Conservation (phyloP, 2,113 vertebrate species). For the Sula dactylatra region DNA sequence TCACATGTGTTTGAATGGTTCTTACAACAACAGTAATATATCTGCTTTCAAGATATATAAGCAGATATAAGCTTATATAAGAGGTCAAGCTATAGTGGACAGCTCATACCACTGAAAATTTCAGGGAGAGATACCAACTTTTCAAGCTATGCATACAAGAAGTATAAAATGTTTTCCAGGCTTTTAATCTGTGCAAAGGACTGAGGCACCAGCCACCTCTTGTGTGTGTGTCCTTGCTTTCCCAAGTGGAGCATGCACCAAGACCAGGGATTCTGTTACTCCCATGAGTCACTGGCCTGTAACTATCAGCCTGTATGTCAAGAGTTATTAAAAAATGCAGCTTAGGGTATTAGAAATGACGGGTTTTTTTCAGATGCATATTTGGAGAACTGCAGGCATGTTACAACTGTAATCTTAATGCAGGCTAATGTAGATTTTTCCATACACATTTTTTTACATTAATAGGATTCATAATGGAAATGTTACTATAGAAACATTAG, state of each 20-base stretch:
- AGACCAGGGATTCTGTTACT: background rate
- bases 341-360: background rate
- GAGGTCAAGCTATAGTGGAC: background rate
- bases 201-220: background rate
- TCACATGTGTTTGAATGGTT: background rate
- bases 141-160: background rate
- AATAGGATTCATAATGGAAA: background rate
- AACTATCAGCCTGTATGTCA: background rate
- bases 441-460: background rate
- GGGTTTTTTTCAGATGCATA: background rate
- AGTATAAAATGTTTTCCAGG: background rate
- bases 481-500: background rate
- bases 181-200: background rate
- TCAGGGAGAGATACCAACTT: background rate
- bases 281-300: background rate
- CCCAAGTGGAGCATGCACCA: accelerated
- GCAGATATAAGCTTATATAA: background rate
- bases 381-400: background rate
- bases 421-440: background rate
- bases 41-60: too few relatives aligned
- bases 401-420: background rate
- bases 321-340: background rate
- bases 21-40: background rate
- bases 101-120: background rate
- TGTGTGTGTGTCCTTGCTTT: accelerated